Percentiles rank a stretch among this genome's conserved stretches.
These are phyloP conservation scores for Heliconius cydno DNA, from an alignment of 2,888 invertebrate genomes.

Conservation along the genomic window DNA sequence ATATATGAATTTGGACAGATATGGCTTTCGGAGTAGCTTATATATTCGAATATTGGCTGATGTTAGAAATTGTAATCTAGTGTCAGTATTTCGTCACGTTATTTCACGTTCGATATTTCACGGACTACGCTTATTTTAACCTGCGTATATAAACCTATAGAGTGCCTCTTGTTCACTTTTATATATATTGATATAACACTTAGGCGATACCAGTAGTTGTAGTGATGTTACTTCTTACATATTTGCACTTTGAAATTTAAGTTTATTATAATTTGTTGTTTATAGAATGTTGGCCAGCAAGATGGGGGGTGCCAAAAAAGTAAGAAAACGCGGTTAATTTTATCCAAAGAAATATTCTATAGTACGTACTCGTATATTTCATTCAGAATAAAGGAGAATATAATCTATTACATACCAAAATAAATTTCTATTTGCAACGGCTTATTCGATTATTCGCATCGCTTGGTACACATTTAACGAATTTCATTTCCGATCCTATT, in stretches of 20 bases:
- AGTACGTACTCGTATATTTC: background rate
- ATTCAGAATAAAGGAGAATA: background rate
- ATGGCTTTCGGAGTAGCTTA: constrained; percentile 42
- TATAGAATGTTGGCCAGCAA: constrained; percentile 57
- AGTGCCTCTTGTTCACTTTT: constrained; percentile 85
- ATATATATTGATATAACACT: constrained; percentile 82
- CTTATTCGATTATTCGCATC: constrained; percentile 28
- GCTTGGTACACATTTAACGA: constrained; percentile 15
- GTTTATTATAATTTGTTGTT: constrained; percentile 53
- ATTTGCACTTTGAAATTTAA: constrained; percentile 62
- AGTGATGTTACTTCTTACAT: constrained; percentile 61
- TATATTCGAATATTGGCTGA: constrained; percentile 51
- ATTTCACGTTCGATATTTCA: constrained; percentile 75
- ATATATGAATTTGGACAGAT: constrained; percentile 35
- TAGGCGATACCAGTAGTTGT: constrained; percentile 69
- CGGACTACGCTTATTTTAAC: constrained; percentile 80
- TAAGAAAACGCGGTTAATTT: constrained; percentile 38
- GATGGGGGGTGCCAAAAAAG: constrained; percentile 75
- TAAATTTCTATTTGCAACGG: constrained; percentile 19
- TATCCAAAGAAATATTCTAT: constrained; percentile 1
- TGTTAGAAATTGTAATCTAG: constrained; percentile 60
- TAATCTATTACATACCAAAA: background rate
- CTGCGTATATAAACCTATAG: constrained; percentile 82
- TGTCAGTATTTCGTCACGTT: constrained; percentile 58
- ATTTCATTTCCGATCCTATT: constrained; percentile 7